A percentile compares a stretch with the other conserved stretches of the same genome.
phyloP scores from a whole-genome alignment of 2,888 invertebrate species.

The Oscheius myriophilus region DNA sequence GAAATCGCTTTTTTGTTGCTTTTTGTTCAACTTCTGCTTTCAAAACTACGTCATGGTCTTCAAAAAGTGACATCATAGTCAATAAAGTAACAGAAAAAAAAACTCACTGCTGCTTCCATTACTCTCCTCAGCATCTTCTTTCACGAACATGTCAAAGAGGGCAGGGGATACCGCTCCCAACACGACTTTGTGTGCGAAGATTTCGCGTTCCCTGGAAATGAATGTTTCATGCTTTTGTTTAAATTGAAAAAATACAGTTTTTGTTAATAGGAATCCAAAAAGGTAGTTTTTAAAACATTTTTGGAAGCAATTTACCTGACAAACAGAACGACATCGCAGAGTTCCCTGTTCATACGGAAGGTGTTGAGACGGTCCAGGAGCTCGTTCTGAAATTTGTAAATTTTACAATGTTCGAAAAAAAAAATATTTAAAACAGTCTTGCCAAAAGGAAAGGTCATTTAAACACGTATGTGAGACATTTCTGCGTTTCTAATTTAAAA shows the following conservation, averaged over 20 bases:
- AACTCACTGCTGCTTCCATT: conserved; percentile 1
- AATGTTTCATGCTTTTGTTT: not conserved
- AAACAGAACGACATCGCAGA: conserved; percentile 86
- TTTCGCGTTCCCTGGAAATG: conserved; percentile 76
- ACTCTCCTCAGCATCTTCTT: conserved; percentile 33
- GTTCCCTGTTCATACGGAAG: conserved; percentile 79
- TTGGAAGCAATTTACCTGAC: conserved; percentile 77
- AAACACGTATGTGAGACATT: too few relatives aligned
- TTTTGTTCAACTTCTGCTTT: too few relatives aligned
- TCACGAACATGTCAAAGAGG: conserved; percentile 63
- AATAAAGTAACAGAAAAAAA: too few relatives aligned
- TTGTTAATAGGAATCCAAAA: not conserved
- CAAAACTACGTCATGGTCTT: too few relatives aligned
- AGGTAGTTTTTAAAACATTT: not conserved
- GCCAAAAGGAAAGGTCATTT: not conserved
- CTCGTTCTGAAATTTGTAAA: conserved; percentile 49
- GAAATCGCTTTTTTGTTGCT: too few relatives aligned
- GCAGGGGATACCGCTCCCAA: conserved; percentile 65
- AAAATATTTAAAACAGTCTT: conserved; percentile 1
- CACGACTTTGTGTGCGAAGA: conserved; percentile 78
- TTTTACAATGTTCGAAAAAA: too few relatives aligned
- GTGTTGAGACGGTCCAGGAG: conserved; percentile 71
- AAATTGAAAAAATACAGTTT: not conserved
- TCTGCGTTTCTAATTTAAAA: too few relatives aligned
- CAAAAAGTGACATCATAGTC: too few relatives aligned